phyloP scores from a whole-genome alignment of 2,113 vertebrate genomes.

The Archilochus colubris region DNA sequence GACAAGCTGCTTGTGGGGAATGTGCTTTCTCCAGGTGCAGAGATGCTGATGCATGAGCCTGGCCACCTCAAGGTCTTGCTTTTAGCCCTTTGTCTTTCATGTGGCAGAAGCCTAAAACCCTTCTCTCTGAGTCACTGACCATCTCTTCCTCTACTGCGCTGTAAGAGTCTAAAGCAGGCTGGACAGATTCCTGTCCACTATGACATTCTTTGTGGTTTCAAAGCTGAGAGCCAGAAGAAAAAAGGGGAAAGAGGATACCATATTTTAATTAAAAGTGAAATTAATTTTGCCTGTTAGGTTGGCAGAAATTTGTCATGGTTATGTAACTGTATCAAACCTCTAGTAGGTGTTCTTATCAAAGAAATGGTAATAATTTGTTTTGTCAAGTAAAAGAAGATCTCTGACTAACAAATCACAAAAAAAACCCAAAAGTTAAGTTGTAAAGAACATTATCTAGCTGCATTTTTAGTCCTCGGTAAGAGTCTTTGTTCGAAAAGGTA shows the following conservation, averaged over 20 bases:
- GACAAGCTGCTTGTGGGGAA: background rate
- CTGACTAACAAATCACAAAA: background rate
- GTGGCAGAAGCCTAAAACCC: background rate
- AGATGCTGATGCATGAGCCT: background rate
- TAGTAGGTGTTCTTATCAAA: background rate
- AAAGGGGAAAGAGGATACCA: background rate
- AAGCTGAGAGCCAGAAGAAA: background rate
- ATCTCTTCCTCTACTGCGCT: background rate
- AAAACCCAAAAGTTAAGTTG: background rate
- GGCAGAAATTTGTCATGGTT: background rate
- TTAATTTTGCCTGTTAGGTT: background rate
- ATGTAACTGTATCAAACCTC: background rate
- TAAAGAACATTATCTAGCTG: background rate
- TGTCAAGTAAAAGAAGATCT: background rate
- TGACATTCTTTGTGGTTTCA: fast-evolving
- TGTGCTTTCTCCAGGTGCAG: background rate
- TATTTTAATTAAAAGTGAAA: background rate
- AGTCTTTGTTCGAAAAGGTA: background rate
- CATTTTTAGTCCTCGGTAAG: background rate
- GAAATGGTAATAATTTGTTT: background rate
- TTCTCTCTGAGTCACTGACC: background rate
- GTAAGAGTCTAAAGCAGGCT: background rate
- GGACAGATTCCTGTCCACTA: background rate
- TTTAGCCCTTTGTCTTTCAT: background rate
- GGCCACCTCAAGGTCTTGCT: background rate